phyloP scores from a whole-genome alignment of 2,113 vertebrate species.

The Scomber japonicus region DNA sequence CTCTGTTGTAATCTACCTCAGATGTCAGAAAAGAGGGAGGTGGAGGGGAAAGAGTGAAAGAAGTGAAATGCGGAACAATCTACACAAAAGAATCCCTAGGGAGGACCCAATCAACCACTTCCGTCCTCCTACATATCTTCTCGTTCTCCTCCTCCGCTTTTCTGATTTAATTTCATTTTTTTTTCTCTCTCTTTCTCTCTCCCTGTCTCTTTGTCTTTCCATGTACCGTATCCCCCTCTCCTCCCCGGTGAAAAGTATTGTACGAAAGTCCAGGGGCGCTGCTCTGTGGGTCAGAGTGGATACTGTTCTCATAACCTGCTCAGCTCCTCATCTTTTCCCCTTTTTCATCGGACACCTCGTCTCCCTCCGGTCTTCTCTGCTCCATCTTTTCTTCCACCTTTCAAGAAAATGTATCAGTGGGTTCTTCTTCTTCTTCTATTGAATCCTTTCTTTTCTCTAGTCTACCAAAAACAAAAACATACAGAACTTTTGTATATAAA shows the following conservation, averaged over 20 bases:
- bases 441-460: slow-evolving; percentile 3
- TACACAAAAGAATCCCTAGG: slow-evolving; percentile 84
- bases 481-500: background rate
- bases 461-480: background rate
- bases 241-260: slow-evolving; percentile 67
- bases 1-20: slow-evolving; percentile 86
- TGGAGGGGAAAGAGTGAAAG: slow-evolving; percentile 73
- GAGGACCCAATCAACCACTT: slow-evolving; percentile 80
- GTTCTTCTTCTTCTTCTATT: background rate
- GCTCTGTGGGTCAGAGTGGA: slow-evolving; percentile 79
- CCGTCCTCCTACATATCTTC: slow-evolving; percentile 81
- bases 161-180: slow-evolving; percentile 77
- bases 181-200: slow-evolving; percentile 38
- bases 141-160: slow-evolving; percentile 70
- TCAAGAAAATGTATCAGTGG: background rate
- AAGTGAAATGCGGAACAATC: slow-evolving; percentile 81
- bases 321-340: slow-evolving; percentile 51
- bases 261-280: slow-evolving; percentile 77
- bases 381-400: slow-evolving; percentile 24
- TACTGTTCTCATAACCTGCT: slow-evolving; percentile 80
- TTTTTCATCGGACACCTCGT: slow-evolving; percentile 39
- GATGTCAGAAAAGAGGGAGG: slow-evolving; percentile 83
- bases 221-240: slow-evolving; percentile 61
- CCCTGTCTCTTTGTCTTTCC: slow-evolving; percentile 71
- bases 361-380: slow-evolving; percentile 7